These are phyloP conservation scores for Vidua chalybeata DNA, from an alignment of 2,113 vertebrate genomes.

Conservation along the genomic window DNA sequence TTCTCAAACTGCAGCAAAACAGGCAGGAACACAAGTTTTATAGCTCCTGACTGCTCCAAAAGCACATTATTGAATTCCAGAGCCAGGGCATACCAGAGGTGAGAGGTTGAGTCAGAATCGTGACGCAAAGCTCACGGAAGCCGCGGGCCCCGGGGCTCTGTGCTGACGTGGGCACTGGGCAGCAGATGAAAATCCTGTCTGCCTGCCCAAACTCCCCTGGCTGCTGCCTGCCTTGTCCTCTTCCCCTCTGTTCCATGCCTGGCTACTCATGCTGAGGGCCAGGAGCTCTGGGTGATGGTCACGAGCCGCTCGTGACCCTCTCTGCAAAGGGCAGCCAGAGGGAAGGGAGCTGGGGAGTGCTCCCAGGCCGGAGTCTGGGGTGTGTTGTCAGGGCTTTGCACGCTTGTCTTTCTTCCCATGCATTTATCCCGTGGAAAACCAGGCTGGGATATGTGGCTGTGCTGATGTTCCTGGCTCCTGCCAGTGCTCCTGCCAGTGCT, in stretches of 20 bases:
- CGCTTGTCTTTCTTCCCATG: accelerated
- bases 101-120: background rate
- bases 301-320: accelerated
- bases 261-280: no score
- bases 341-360: background rate
- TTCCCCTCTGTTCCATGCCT: background rate
- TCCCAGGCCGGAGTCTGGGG: background rate
- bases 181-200: background rate
- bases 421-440: background rate
- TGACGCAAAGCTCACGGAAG: accelerated
- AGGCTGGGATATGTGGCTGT: background rate
- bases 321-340: background rate
- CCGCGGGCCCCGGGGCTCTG: background rate
- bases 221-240: background rate
- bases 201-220: background rate
- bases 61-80: background rate
- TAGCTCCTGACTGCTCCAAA: background rate
- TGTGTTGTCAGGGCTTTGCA: background rate
- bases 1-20: background rate
- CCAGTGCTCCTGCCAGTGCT: background rate
- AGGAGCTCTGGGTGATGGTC: background rate
- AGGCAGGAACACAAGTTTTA: background rate
- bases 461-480: background rate
- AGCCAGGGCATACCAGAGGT: background rate
- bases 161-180: background rate